These are phyloP conservation scores for Periplaneta americana DNA, from an alignment of 1,140 invertebrate species.

Conservation along the genomic window DNA sequence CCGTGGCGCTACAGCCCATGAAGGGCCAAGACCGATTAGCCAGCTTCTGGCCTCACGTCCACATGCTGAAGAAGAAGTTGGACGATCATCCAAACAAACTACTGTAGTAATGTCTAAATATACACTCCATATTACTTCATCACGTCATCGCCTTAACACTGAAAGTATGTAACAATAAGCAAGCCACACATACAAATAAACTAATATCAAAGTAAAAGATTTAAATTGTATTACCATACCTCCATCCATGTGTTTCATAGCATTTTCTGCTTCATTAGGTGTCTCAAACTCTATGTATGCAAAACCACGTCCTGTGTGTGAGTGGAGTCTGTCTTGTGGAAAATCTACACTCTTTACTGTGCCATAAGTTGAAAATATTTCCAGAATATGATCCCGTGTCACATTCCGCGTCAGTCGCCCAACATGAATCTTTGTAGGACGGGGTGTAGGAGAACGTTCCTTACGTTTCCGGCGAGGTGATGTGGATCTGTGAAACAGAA, in stretches of 20 bases:
- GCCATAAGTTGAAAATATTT: conserved; percentile 94
- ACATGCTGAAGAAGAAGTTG: no score
- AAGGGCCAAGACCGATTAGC: no score
- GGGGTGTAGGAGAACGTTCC: conserved; percentile 76
- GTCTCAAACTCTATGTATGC: conserved; percentile 94
- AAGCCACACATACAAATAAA: no score
- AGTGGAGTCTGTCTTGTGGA: conserved; percentile 79
- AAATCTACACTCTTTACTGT: conserved; percentile 86
- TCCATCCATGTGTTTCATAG: conserved; percentile 99
- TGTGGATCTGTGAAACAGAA: conserved; percentile 38
- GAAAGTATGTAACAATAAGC: no score
- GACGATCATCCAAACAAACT: no score
- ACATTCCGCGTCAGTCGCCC: conserved; percentile 89
- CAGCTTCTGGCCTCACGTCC: no score
- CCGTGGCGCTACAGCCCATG: no score
- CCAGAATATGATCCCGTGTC: conserved; percentile 85
- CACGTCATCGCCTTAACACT: no score
- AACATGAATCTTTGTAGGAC: conserved; percentile 88
- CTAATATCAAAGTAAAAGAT: no score
- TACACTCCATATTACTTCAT: no score
- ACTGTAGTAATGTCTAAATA: no score
- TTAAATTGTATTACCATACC: no score
- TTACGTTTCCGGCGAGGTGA: conserved; percentile 52
- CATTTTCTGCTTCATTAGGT: conserved; percentile 93
- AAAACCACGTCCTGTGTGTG: conserved; percentile 80